Evolutionary conservation across 2,888 invertebrate species (phyloP).

Genomic region (Epinotia bilunana): DNA sequence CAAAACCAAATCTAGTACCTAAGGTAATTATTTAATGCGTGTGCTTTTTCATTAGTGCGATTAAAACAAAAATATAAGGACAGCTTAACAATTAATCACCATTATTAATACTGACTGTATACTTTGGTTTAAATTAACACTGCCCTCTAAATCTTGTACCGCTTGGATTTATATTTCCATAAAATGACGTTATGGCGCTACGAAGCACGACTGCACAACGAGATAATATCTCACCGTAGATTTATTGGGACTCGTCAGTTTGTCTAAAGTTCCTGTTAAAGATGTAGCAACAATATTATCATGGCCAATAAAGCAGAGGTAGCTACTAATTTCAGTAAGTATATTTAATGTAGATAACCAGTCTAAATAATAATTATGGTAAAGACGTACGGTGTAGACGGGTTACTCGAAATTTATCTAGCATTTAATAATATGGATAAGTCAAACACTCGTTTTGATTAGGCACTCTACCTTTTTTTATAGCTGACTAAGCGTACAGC

Average conservation of each 20-base stretch:
- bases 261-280: not conserved
- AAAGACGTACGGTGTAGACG: not conserved
- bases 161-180: constrained; percentile 16
- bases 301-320: not conserved
- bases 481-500: constrained; percentile 4
- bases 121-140: not conserved
- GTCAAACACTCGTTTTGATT: constrained; percentile 19
- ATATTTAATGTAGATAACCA: constrained; percentile 4
- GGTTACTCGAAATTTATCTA: not conserved
- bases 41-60: too few species aligned
- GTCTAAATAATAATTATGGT: not conserved
- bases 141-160: not conserved
- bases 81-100: too few species aligned
- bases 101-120: not conserved
- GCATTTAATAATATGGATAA: not conserved
- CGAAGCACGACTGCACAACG: not conserved
- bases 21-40: too few species aligned
- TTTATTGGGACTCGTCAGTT: constrained; percentile 2
- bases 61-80: too few species aligned
- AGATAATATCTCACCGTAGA: constrained; percentile 15
- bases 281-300: not conserved
- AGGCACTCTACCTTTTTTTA: constrained; percentile 9
- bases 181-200: not conserved
- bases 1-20: too few species aligned
- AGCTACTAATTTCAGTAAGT: not conserved